Evolutionary conservation across 2,113 vertebrate genomes (phyloP), one percentile per base, ranked within the genome.

Genomic region (Sebastes schlegelii): DNA sequence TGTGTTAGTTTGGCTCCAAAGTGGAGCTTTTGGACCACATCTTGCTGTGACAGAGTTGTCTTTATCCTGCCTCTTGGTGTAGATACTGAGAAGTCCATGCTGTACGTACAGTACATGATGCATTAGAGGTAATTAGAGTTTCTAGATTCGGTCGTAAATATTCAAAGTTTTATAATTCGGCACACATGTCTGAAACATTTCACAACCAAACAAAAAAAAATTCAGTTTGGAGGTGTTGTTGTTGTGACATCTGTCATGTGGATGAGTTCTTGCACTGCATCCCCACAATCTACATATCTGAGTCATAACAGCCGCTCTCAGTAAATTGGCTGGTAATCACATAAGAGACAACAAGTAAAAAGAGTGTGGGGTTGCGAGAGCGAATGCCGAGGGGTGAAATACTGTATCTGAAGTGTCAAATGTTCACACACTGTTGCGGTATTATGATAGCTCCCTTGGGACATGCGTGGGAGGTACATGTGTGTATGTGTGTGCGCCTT

Each of bases 401-500:
- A 77, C 26, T 66, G 49, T 54, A 77, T 78, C 64, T 73, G 48
- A 80, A 77, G 71, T 85, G 84, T 85, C 69, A 86, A 77, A 85
- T 79, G 68, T 80, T 79, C 57, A 65, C 65, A 71, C 34, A 57
- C 11, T 54, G 46, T 61, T 0, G 5, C 4, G 14, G 23, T 65
- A 61, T 51, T 76, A 64, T 63, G 70, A 77, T 65, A 71, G 51
- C 58, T 66, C 86, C 61, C 80, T 65, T 61, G 51, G 83, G 68
- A 71, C 68, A 58, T 82, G 68, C 4, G 8, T 70, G 60, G 82
- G 78, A 64, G 67, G 73, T 57, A 43, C 16, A 0, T 52, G 13
- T 67, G 19, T 73, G 19, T 54, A 13, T 26, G 46, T 45, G 68
- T 71, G 76, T 21, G 62, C 51, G 51, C 49, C 23, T 73, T 81